Evolutionary conservation across 2,113 vertebrate species (phyloP).

Genomic region (Cromileptes altivelis): DNA sequence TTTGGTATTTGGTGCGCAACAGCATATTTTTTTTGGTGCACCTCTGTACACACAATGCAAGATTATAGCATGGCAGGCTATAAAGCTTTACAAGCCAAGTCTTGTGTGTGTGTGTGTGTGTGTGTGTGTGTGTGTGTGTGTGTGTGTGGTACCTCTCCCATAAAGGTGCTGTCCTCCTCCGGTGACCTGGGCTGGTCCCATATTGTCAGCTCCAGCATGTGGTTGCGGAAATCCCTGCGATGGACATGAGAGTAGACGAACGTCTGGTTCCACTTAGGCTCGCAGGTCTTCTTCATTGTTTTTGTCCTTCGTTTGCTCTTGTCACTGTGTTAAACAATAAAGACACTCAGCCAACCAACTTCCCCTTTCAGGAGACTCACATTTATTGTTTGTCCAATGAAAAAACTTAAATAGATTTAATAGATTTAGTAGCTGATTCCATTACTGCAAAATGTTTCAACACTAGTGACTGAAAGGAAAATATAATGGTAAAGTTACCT

Average conservation of each 20-base stretch:
- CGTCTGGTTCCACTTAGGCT: constrained; percentile 99
- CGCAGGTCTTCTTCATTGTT: constrained; percentile 95
- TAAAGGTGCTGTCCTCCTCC: constrained; percentile 96
- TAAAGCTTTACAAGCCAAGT: background rate
- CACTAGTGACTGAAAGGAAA: no score
- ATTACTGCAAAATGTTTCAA: no score
- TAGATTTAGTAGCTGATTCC: no score
- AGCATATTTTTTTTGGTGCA: background rate
- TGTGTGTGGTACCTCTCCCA: constrained; percentile 91
- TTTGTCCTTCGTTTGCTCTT: constrained; percentile 99
- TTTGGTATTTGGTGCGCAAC: background rate
- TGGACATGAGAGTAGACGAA: constrained; percentile 98
- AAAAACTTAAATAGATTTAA: background rate
- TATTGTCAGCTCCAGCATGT: constrained; percentile 97
- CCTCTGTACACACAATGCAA: background rate
- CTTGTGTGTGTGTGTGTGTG: background rate
- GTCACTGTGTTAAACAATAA: constrained; percentile 86
- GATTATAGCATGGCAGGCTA: background rate
- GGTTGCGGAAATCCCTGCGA: constrained; percentile 97
- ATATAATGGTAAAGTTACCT: no score
- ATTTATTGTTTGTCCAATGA: background rate
- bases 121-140: constrained; percentile 7
- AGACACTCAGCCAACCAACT: background rate
- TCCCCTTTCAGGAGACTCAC: background rate
- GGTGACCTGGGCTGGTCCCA: constrained; percentile 98